Evolutionary conservation across 2,888 invertebrate genomes (phyloP), one percentile per base, ranked within the genome.

Genomic region (Phrixothrix hirtus): DNA sequence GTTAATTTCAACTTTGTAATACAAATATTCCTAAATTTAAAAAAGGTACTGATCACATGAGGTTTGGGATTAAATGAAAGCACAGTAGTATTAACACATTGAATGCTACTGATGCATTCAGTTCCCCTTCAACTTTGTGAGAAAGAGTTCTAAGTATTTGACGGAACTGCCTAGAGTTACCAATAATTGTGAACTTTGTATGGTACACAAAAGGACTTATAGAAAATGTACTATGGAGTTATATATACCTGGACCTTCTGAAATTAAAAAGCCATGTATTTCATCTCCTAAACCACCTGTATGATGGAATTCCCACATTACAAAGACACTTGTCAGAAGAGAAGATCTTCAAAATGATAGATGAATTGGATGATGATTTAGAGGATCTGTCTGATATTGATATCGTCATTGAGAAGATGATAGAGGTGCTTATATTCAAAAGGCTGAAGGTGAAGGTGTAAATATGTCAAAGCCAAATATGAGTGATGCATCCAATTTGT

Each of bases 101-200:
- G n/a, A n/a, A n/a, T n/a, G n/a, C n/a, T 10, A 13, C 31, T 2
- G 9, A 13, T 31, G 31, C 31, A 10, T 31, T 11, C 11, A 31
- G 31, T 27, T 6, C 4, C 27, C n/a, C n/a, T 31, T 31, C 9
- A 13, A 31, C 13, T 31, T 31, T 31, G 2, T 13, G 31, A 31
- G 31, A 9, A 13, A 31, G 12, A 11, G 31, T 11, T 31, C 13
- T 31, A 31, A 31, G 31, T 11, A 13, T 31, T 31, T 31, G 31
- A 11, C 12, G 13, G 31, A 11, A 31, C 13, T 31, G 9, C 12
- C 2, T 31, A 31, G 13, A 31, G 13, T 11, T 3, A 31, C 13
- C 2, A 9, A 31, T 11, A 11, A 31, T 31, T 31, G 31, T 11
- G 13, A 31, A 31, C 13, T 31, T 31, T 12, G 31, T 31, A 13